Conservation (phyloP, 1,140 invertebrate species). For the Hyposmocoma kahamanoa region DNA sequence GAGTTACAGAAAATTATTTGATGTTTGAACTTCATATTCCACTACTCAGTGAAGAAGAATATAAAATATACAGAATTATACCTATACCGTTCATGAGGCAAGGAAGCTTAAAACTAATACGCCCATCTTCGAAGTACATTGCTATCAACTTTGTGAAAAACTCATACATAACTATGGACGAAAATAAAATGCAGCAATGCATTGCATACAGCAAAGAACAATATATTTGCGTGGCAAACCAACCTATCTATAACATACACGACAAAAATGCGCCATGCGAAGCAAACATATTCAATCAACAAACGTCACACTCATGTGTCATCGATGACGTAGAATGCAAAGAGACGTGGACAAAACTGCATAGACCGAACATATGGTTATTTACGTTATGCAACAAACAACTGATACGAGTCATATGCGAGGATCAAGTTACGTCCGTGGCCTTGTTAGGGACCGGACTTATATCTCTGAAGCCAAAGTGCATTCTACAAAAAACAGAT, state of each 20-base stretch:
- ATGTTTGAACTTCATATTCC: background rate
- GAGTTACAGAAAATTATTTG: background rate
- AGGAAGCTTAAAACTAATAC: background rate
- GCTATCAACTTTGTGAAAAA: background rate
- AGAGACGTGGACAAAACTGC: conserved; percentile 6
- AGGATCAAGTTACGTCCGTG: conserved; percentile 6
- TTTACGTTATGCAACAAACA: conserved; percentile 10
- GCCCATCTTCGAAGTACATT: background rate
- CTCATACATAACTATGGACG: background rate
- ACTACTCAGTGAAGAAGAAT: background rate
- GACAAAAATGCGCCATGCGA: background rate
- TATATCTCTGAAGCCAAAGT: too few species aligned
- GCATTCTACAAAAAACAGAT: too few species aligned
- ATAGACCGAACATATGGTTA: conserved; percentile 3
- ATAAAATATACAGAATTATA: background rate
- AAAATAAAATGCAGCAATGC: background rate
- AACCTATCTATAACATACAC: conserved; percentile 13
- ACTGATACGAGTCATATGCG: conserved; percentile 10
- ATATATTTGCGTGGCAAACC: conserved; percentile 7
- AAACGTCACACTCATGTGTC: too few species aligned
- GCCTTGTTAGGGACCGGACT: background rate
- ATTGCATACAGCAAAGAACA: background rate
- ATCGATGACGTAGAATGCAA: conserved; percentile 6
- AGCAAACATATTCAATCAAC: background rate
- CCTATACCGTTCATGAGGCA: background rate